Evolutionary conservation across 2,888 invertebrate species (phyloP).

Genomic region (Physocephala rufipes): DNA sequence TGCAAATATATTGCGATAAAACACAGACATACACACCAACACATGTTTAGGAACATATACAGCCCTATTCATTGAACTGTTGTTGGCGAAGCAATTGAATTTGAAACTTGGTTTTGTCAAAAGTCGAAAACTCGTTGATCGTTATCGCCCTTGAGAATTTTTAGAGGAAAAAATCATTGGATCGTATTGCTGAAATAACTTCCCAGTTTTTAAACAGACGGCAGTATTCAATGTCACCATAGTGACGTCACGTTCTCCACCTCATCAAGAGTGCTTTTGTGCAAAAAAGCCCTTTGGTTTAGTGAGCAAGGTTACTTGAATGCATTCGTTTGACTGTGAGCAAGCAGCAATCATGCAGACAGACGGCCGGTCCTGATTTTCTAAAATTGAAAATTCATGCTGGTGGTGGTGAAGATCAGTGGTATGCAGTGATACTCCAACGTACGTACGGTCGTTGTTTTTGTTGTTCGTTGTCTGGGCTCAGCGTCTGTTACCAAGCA

Average conservation of each 20-base stretch:
- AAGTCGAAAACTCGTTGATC: background rate
- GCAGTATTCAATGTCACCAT: background rate
- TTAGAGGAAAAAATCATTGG: background rate
- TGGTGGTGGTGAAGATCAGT: slow-evolving; percentile 29
- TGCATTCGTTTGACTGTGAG: too few species aligned
- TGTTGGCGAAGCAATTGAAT: background rate
- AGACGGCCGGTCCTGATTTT: slow-evolving; percentile 57
- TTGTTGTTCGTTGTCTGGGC: slow-evolving; percentile 35
- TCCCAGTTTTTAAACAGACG: background rate
- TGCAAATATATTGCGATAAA: slow-evolving; percentile 27
- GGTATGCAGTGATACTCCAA: too few species aligned
- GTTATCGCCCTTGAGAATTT: background rate
- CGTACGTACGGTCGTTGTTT: too few species aligned
- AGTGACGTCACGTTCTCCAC: background rate
- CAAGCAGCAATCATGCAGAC: too few species aligned
- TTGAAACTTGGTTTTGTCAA: background rate
- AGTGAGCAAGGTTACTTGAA: background rate
- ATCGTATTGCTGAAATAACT: background rate
- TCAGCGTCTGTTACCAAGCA: slow-evolving; percentile 46
- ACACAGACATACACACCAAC: slow-evolving; percentile 27
- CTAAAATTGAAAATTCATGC: slow-evolving; percentile 57
- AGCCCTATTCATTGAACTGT: background rate
- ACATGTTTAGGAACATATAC: too few species aligned
- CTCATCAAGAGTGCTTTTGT: background rate
- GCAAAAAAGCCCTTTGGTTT: background rate